Base-by-base conservation (phyloP, 2,113 vertebrate genomes). In the Mobula hypostoma region DNA sequence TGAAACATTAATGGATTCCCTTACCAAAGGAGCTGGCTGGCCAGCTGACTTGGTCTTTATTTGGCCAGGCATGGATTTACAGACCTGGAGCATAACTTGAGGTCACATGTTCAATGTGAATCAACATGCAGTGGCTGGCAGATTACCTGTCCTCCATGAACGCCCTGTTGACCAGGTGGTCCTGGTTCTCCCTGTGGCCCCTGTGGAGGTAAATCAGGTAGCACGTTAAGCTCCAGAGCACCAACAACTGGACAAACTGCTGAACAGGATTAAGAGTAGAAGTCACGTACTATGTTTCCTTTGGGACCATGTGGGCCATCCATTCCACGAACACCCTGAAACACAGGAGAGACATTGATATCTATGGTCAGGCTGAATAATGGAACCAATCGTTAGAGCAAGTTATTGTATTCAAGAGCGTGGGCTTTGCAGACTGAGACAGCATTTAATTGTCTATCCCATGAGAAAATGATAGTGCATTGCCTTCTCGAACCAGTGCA, bases 131-230 rank as follows among this genome's bases (percentile, higher is more conserved):
- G 68, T 24, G 1, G 27, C 72, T 40, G 48, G 21, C 11, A 6
- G 19, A 95, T 96, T 85, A 97, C 97, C 96, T 97, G 97, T 61
- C 97, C 96, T 66, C 97, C 97, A 11, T 97, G 96, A 0, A 95
- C 94, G 0, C 97, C 97, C 95, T 97, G 97, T 77, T 97, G 97
- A 27, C 97, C 97, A 0, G 97, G 97, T 94, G 97, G 97, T 5
- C 97, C 97, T 2, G 97, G 97, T 74, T 97, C 97, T 87, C 97
- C 97, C 95, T 97, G 97, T 0, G 97, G 97, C 79, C 97, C 97
- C 97, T 97, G 94, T 94, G 94, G 29, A 56, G 63, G 56, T 6
- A 5, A 94, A 88, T 8, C 94, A 36, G 7, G 8, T 12, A 90
- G 12, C 5, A 32, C 1, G 17, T 32, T 90, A 68, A 27, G 17